Conservation (phyloP, 2,797 vertebrate species). For the Oreochromis grahami region DNA sequence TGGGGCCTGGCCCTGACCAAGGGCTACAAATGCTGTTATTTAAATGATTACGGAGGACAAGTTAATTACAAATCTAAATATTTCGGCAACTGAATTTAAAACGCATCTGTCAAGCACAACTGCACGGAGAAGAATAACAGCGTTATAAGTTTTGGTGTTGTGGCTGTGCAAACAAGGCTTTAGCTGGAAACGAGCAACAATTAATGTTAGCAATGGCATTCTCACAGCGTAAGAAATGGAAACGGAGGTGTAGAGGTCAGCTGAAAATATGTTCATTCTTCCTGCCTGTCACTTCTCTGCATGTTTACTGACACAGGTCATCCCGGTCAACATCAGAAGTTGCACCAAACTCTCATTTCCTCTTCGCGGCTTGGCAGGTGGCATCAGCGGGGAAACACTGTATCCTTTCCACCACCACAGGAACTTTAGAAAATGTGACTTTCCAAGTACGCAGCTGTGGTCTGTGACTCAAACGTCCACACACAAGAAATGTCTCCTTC, state of each 20-base stretch:
- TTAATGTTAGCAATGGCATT: neutral
- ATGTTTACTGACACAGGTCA: slow-evolving; percentile 35
- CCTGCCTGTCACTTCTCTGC: neutral
- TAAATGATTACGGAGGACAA: slow-evolving; percentile 18
- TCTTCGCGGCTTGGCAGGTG: slow-evolving; percentile 66
- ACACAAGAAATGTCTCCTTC: neutral
- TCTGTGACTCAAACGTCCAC: neutral
- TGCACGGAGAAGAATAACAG: neutral
- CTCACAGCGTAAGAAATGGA: neutral
- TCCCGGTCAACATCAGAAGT: slow-evolving; percentile 34
- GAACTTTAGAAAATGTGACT: slow-evolving; percentile 47
- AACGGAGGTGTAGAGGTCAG: neutral
- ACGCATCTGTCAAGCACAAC: slow-evolving; percentile 19
- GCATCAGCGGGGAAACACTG: slow-evolving; percentile 48
- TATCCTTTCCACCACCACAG: slow-evolving; percentile 59
- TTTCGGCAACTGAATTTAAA: neutral
- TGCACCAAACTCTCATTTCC: slow-evolving; percentile 59
- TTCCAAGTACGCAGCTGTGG: slow-evolving; percentile 18
- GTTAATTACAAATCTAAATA: slow-evolving; percentile 37
- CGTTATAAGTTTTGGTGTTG: neutral
- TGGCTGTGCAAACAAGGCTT: slow-evolving; percentile 6
- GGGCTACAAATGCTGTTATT: slow-evolving; percentile 29
- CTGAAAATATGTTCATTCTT: neutral
- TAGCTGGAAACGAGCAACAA: neutral
- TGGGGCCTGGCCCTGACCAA: slow-evolving; percentile 26